Conservation (phyloP, 2,797 vertebrate species). For the Etheostoma nigrum region DNA sequence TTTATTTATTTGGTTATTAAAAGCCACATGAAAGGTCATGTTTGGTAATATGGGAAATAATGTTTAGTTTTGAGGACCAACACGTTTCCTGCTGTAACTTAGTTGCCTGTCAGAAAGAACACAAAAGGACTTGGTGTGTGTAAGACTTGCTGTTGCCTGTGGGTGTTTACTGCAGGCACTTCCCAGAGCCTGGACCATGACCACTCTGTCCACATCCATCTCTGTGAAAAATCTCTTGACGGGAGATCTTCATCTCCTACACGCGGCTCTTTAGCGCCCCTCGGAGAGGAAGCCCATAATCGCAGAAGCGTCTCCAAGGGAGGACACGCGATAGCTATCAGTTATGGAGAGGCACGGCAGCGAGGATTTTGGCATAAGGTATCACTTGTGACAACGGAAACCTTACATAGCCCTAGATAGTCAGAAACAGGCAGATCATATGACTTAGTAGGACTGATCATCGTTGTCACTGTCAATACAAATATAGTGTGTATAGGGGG, state of each 20-base stretch:
- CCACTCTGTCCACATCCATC: constrained; percentile 66
- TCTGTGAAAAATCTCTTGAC: constrained; percentile 60
- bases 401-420: constrained; percentile 53
- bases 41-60: constrained; percentile 5
- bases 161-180: constrained; percentile 42
- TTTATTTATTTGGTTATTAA: neutral
- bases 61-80: constrained; percentile 5
- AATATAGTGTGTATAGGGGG: constrained; percentile 36
- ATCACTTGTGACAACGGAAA: constrained; percentile 62
- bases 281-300: constrained; percentile 87
- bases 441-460: constrained; percentile 61
- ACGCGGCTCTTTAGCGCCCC: constrained; percentile 94
- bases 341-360: constrained; percentile 49
- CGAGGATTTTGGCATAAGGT: constrained; percentile 51
- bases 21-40: neutral
- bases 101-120: constrained; percentile 37
- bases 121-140: constrained; percentile 26
- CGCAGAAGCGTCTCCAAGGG: constrained; percentile 79
- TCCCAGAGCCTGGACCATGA: constrained; percentile 47
- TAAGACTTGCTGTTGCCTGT: constrained; percentile 38
- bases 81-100: constrained; percentile 31
- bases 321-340: constrained; percentile 54
- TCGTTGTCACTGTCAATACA: constrained; percentile 62
- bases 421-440: constrained; percentile 52
- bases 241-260: constrained; percentile 70